Evolutionary conservation across 2,888 invertebrate genomes (phyloP), one percentile per base, ranked within the genome.

Genomic region (Agrochola lota): DNA sequence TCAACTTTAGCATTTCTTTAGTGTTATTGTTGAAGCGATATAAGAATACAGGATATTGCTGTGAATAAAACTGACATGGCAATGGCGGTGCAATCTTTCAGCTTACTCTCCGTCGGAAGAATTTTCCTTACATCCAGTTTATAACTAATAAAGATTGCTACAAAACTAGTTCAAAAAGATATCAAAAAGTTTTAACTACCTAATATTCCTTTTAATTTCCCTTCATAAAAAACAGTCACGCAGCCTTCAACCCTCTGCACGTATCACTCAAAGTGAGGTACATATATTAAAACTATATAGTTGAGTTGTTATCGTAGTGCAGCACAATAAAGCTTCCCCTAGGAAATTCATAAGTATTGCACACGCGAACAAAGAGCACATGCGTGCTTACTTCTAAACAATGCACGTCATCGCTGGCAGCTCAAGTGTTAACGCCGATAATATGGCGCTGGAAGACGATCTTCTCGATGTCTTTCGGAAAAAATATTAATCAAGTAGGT

Each of bases 281-380:
- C 66, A 78, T 64, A 80, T 78, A 87, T 88, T 90, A 90, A 84
- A 86, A 85, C 86, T 92, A 90, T 91, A 90, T 90, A 90, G 89
- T 91, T 92, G 91, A 91, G 90, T 92, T 91, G 92, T 93, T 93
- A 92, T 92, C 91, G 91, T 92, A 92, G 89, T 88, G 86, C 90
- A 89, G 89, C 78, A 93, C 91, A 93, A 93, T 93, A 94, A 92
- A 91, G 88, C 90, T 91, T 94, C 93, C 94, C 95, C 94, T 94
- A 94, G 94, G 92, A 95, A 95, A 95, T 94, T 95, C 94, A 95
- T 93, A 94, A 95, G 95, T 95, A 95, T 94, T 93, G 93, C 94
- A 90, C 91, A 89, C 90, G 89, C 91, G 93, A 92, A 96, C 95
- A 95, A 95, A 94, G 94, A 91, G 94, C 91, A 93, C 91, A 94